Conservation (phyloP, 2,888 invertebrate species). For the Philonicus albiceps region DNA sequence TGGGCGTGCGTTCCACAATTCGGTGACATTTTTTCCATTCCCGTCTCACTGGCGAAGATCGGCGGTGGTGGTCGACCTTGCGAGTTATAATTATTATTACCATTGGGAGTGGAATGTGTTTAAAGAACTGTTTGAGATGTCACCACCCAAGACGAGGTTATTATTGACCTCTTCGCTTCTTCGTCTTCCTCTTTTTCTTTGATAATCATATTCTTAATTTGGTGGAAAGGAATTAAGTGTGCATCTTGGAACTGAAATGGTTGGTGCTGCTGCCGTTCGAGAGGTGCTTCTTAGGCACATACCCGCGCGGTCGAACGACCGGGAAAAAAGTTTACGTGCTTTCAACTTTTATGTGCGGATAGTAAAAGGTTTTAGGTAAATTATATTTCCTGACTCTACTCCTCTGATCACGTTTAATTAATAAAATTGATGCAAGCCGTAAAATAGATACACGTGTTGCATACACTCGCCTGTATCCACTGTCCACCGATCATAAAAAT, state of each 20-base stretch:
- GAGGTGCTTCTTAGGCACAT: background rate
- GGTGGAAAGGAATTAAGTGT: conserved; percentile 30
- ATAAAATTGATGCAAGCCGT: conserved; percentile 11
- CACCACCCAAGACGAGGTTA: conserved; percentile 30
- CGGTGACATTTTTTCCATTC: conserved; percentile 25
- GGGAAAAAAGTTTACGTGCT: conserved; percentile 3
- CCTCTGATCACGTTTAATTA: conserved; percentile 27
- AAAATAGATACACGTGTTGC: conserved; percentile 6
- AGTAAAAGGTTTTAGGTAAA: conserved; percentile 20
- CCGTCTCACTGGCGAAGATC: background rate
- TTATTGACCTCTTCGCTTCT: conserved; percentile 6
- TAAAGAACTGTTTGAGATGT: conserved; percentile 30
- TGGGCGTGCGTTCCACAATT: conserved; percentile 29
- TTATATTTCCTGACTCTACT: conserved; percentile 16
- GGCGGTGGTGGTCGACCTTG: conserved; percentile 30
- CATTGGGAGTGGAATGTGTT: conserved; percentile 26
- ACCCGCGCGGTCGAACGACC: background rate
- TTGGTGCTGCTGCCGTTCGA: background rate
- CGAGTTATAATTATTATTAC: conserved; percentile 19
- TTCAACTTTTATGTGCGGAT: conserved; percentile 29
- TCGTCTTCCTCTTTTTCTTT: background rate
- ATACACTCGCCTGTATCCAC: background rate
- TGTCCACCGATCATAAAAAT: background rate
- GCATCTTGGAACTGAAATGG: background rate
- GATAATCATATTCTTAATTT: conserved; percentile 12